These are phyloP conservation scores for Eurystomus gularis DNA, from an alignment of 2,113 vertebrate genomes.

Conservation along the genomic window DNA sequence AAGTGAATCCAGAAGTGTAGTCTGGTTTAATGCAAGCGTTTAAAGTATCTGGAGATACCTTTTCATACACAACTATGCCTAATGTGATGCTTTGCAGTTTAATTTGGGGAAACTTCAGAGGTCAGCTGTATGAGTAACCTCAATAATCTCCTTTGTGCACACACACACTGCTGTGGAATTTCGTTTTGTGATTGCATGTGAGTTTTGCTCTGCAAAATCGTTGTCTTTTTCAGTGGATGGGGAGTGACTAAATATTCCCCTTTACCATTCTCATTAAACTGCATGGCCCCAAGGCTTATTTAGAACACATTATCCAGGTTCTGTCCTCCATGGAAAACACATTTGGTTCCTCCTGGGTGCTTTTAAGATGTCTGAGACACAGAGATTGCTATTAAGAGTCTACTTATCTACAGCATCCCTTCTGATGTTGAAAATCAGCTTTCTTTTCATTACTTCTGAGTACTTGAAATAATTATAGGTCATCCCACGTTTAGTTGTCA, in stretches of 20 bases:
- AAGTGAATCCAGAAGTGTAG: neutral
- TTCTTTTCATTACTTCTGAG: neutral
- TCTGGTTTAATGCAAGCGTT: neutral
- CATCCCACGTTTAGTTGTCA: neutral
- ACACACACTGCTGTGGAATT: neutral
- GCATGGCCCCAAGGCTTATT: neutral
- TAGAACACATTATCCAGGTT: neutral
- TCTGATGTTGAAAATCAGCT: neutral
- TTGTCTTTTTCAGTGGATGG: neutral
- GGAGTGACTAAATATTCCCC: neutral
- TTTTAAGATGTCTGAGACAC: neutral
- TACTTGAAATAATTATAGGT: neutral
- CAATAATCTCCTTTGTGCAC: neutral
- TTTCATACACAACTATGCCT: neutral
- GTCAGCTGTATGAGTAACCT: neutral
- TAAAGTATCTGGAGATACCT: neutral
- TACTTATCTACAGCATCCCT: neutral
- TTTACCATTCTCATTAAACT: neutral
- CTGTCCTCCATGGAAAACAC: neutral
- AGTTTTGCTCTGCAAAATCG: neutral
- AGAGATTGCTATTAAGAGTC: neutral
- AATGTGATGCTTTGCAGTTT: neutral
- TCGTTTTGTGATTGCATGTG: accelerated
- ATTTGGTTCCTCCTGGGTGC: neutral
- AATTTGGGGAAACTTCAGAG: neutral